Evolutionary conservation across 2,797 vertebrate genomes (phyloP), one percentile per base, ranked within the genome.

Genomic region (Sebastes matsubarae): DNA sequence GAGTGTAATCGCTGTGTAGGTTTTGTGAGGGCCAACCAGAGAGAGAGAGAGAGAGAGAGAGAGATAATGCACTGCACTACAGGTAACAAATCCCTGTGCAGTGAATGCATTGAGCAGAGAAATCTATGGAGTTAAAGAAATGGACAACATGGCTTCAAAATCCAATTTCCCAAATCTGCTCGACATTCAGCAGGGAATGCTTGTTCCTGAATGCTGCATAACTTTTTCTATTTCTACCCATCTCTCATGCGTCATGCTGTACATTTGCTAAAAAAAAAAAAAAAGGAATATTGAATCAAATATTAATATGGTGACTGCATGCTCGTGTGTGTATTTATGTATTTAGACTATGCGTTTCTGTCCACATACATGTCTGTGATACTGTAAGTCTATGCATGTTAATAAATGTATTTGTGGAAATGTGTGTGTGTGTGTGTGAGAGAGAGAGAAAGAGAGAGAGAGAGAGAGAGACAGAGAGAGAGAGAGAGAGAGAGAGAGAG

Each of bases 91-190:
- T 85, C 79, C 57, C 75, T 72, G 27, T 75, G 85, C 81, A 70
- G 50, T 74, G 74, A 87, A 89, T 50, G 38, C 75, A 64, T 11
- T 57, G 38, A 80, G 75, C 80, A 68, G 59, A 75, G 71, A 87
- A 83, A 79, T 83, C 65, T 83, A 42, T 81, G 46, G 78, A 68
- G 69, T 79, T 85, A 76, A 83, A 90, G 72, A 77, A 85, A 72
- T 79, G 22, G 65, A 92, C 77, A 90, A 87, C 89, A 89, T 85
- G 68, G 63, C 81, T 91, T 85, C 83, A 81, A 92, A 88, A 91
- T 90, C 88, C 84, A 90, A 89, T 93, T 93, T 87, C 84, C 78
- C 78, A 78, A 85, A 80, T 72, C 85, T 83, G 85, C 80, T 89
- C 68, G 68, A 76, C 81, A 87, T 90, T 88, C 85, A 87, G 72